Percentiles rank a stretch among this genome's conserved stretches.
These are phyloP conservation scores for Mya arenaria DNA, from an alignment of 1,140 invertebrate genomes.

Conservation along the genomic window DNA sequence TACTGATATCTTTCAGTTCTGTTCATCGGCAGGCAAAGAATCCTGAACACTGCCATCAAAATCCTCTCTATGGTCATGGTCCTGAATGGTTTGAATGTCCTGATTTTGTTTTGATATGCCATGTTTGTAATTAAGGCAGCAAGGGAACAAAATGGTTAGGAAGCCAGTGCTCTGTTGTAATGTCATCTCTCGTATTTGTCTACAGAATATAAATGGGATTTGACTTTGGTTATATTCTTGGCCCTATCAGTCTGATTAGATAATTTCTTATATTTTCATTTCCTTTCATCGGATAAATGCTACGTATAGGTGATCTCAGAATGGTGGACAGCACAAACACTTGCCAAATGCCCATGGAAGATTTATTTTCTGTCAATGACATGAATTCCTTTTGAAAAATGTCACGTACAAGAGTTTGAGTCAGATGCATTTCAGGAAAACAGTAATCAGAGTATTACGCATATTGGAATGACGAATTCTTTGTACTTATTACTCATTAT, in stretches of 20 bases:
- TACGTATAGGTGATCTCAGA: neutral
- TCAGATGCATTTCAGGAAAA: constrained; percentile 1
- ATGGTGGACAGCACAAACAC: constrained; percentile 13
- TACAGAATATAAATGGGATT: constrained; percentile 11
- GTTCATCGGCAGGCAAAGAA: no score
- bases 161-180: neutral
- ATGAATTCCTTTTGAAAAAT: constrained; percentile 6
- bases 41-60: no score
- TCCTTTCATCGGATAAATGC: constrained; percentile 11
- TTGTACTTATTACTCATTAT: neutral
- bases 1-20: no score
- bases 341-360: constrained; percentile 38
- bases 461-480: neutral
- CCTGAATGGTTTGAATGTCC: neutral
- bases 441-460: constrained; percentile 10
- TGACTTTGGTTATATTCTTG: neutral
- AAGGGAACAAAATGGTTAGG: constrained; percentile 7
- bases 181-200: constrained; percentile 5
- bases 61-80: no score
- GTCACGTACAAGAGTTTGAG: neutral
- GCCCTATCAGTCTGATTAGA: constrained; percentile 8
- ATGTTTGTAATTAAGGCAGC: neutral
- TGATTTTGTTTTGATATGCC: neutral
- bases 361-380: constrained; percentile 19
- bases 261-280: constrained; percentile 10